These are phyloP conservation scores for Mythimna albipuncta DNA, from an alignment of 2,888 invertebrate genomes.

Conservation along the genomic window DNA sequence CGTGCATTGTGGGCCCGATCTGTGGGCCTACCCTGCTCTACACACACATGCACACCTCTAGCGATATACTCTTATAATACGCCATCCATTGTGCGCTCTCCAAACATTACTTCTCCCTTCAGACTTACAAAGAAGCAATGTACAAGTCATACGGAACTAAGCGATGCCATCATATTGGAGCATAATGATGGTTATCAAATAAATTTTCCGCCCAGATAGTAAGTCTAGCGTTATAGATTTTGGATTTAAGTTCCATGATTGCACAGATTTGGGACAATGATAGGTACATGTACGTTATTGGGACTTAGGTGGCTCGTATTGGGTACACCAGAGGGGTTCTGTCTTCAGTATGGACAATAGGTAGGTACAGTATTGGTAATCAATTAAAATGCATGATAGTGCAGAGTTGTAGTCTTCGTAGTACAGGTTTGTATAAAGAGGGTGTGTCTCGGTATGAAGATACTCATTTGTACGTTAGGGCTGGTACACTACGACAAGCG, in stretches of 20 bases:
- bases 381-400: constrained; percentile 59
- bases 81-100: constrained; percentile 62
- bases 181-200: constrained; percentile 79
- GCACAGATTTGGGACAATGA: constrained; percentile 75
- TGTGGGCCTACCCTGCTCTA: constrained; percentile 80
- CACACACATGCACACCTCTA: constrained; percentile 75
- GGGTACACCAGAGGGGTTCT: constrained; percentile 23
- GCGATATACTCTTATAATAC: constrained; percentile 61
- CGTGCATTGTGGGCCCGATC: constrained; percentile 90
- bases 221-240: constrained; percentile 87
- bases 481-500: constrained; percentile 31
- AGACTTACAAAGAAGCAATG: constrained; percentile 59
- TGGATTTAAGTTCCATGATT: constrained; percentile 81
- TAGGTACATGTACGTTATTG: constrained; percentile 53
- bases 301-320: constrained; percentile 36
- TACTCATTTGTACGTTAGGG: constrained; percentile 59
- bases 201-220: constrained; percentile 83
- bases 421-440: constrained; percentile 48
- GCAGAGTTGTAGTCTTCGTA: constrained; percentile 14
- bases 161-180: constrained; percentile 67
- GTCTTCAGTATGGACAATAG: constrained; percentile 1
- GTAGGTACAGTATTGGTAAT: constrained; percentile 39
- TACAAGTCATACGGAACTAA: constrained; percentile 39
- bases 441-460: constrained; percentile 60
- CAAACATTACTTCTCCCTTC: not conserved